Conservation (phyloP, 2,888 invertebrate genomes). For the Parapristionchus giblindavisi region DNA sequence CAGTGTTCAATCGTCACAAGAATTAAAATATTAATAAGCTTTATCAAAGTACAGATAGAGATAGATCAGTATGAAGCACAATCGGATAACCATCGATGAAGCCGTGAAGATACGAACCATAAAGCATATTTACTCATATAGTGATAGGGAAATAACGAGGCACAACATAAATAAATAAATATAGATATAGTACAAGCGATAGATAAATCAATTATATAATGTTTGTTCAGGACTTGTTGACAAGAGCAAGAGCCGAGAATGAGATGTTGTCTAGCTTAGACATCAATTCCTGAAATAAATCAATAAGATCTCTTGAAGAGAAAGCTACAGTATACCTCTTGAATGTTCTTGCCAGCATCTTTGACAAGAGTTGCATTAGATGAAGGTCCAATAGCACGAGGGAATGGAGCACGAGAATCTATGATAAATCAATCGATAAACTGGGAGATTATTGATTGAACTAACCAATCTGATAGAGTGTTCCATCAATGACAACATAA, state of each 20-base stretch:
- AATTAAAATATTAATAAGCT: neutral
- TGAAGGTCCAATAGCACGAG: constrained; percentile 61
- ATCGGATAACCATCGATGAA: neutral
- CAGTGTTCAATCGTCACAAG: too few relatives aligned
- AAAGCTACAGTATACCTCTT: constrained; percentile 51
- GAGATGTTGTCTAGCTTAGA: constrained; percentile 54
- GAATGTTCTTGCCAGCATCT: constrained; percentile 55
- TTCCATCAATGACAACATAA: constrained; percentile 57
- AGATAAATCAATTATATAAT: neutral
- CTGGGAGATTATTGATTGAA: neutral
- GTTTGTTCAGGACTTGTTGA: constrained; percentile 45
- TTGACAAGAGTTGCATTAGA: constrained; percentile 53
- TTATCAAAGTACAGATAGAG: constrained; percentile 17
- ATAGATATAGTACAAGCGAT: neutral
- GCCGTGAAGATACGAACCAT: constrained; percentile 10
- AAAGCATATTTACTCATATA: constrained; percentile 1
- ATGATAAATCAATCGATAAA: neutral
- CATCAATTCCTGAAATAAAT: constrained; percentile 59
- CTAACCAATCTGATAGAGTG: constrained; percentile 64
- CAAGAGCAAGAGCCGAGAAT: constrained; percentile 64
- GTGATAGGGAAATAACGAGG: neutral
- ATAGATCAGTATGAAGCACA: constrained; percentile 19
- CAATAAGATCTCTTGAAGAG: too few relatives aligned
- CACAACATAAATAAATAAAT: neutral
- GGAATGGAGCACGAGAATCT: constrained; percentile 62